Percentiles rank a stretch among this genome's conserved stretches.
Conservation (phyloP, 2,113 vertebrate genomes). For the Scartelaos histophorus region DNA sequence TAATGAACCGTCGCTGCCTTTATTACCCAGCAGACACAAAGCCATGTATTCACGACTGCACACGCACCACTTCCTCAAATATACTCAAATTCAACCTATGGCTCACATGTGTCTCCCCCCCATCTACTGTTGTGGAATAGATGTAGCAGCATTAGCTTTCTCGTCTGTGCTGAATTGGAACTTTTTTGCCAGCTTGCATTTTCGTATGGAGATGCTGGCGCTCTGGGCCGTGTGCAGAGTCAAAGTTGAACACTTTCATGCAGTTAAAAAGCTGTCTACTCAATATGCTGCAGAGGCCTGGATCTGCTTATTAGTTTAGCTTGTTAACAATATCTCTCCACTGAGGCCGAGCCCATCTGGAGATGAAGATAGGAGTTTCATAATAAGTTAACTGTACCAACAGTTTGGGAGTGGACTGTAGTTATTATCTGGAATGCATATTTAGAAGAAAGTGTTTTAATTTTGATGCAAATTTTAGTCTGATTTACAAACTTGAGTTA, state of each 20-base stretch:
- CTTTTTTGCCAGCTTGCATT: constrained; percentile 66
- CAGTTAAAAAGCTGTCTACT: constrained; percentile 52
- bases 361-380: constrained; percentile 65
- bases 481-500: background rate
- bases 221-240: constrained; percentile 40
- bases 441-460: background rate
- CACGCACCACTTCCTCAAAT: background rate
- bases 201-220: constrained; percentile 56
- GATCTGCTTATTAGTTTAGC: constrained; percentile 67
- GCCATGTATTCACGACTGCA: constrained; percentile 15
- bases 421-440: constrained; percentile 54
- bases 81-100: constrained; percentile 4
- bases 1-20: constrained; percentile 33
- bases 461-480: background rate
- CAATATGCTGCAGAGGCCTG: constrained; percentile 55
- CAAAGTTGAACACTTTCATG: constrained; percentile 64
- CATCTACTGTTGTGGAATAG: constrained; percentile 15
- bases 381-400: constrained; percentile 60
- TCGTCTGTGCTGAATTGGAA: constrained; percentile 50
- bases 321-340: constrained; percentile 69
- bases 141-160: constrained; percentile 31
- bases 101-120: constrained; percentile 8
- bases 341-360: constrained; percentile 59
- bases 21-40: constrained; percentile 28
- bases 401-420: constrained; percentile 37